These are phyloP conservation scores for Thalpophila matura DNA, from an alignment of 2,888 invertebrate species.

Conservation along the genomic window DNA sequence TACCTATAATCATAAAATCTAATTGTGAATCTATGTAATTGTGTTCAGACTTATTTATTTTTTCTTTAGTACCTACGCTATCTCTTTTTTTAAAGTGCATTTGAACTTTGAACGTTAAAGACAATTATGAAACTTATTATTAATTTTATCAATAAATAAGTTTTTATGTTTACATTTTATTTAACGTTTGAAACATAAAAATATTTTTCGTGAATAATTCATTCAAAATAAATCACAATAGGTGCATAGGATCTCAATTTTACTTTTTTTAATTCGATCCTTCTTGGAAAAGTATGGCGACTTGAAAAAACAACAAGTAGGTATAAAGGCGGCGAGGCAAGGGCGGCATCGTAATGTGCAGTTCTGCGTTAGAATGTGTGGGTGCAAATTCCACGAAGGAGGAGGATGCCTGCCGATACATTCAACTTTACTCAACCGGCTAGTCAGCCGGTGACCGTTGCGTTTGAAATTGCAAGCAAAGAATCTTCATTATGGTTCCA, in stretches of 20 bases:
- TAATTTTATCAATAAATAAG: too few relatives aligned
- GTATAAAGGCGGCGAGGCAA: constrained; percentile 67
- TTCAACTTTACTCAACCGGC: constrained; percentile 79
- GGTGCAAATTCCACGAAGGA: constrained; percentile 88
- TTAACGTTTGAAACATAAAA: neutral
- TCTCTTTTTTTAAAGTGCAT: too few relatives aligned
- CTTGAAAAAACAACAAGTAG: constrained; percentile 69
- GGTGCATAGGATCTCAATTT: neutral
- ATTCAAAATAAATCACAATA: constrained; percentile 39
- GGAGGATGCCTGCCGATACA: constrained; percentile 80
- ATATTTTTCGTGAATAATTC: constrained; percentile 4
- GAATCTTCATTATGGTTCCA: constrained; percentile 12
- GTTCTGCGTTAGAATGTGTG: constrained; percentile 77
- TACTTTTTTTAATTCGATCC: constrained; percentile 38
- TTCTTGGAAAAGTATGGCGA: constrained; percentile 70
- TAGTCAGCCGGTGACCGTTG: constrained; percentile 72
- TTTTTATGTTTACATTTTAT: too few relatives aligned
- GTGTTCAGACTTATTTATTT: too few relatives aligned
- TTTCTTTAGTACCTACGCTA: too few relatives aligned
- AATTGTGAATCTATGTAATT: too few relatives aligned
- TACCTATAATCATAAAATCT: too few relatives aligned
- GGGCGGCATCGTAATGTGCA: constrained; percentile 69
- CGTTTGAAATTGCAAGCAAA: constrained; percentile 71
- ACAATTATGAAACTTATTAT: too few relatives aligned
- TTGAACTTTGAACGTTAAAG: too few relatives aligned